Conservation (phyloP, 1,140 invertebrate species). For the Lepeophtheirus salmonis region DNA sequence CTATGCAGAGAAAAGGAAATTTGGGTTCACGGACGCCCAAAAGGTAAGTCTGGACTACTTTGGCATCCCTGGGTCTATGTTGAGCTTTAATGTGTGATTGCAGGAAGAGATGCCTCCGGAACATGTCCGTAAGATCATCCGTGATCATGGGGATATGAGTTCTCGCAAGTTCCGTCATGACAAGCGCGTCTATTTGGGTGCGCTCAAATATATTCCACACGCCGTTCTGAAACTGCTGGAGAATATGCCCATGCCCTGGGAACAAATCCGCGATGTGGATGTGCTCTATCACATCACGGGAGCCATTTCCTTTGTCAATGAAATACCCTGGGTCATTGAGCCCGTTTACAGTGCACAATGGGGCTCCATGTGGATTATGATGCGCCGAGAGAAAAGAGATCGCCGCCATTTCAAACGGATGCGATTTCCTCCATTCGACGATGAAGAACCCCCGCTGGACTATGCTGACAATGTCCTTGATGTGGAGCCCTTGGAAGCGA, state of each 20-base stretch:
- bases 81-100: no score
- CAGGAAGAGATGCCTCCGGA: constrained; percentile 97
- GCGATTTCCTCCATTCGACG: constrained; percentile 98
- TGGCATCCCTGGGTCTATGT: neutral
- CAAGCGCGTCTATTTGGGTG: constrained; percentile 93
- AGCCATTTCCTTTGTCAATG: constrained; percentile 99
- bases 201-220: constrained; percentile 99
- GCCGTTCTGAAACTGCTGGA: constrained; percentile 94
- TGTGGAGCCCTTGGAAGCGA: constrained; percentile 95
- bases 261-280: constrained; percentile 75
- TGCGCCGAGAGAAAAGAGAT: constrained; percentile 95
- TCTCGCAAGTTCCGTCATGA: constrained; percentile 96
- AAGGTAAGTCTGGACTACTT: constrained; percentile 34
- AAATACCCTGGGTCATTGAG: constrained; percentile 99
- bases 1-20: constrained; percentile 92
- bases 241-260: constrained; percentile 99
- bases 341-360: constrained; percentile 98
- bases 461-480: constrained; percentile 98
- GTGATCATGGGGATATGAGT: constrained; percentile 99
- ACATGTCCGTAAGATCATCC: constrained; percentile 93
- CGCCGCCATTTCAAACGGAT: constrained; percentile 96
- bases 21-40: constrained; percentile 95
- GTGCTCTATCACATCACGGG: constrained; percentile 95
- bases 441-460: constrained; percentile 97
- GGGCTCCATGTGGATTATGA: constrained; percentile 99